Evolutionary conservation across 2,888 invertebrate genomes (phyloP), one percentile per base, ranked within the genome.

Genomic region (Nymphalis urticae): DNA sequence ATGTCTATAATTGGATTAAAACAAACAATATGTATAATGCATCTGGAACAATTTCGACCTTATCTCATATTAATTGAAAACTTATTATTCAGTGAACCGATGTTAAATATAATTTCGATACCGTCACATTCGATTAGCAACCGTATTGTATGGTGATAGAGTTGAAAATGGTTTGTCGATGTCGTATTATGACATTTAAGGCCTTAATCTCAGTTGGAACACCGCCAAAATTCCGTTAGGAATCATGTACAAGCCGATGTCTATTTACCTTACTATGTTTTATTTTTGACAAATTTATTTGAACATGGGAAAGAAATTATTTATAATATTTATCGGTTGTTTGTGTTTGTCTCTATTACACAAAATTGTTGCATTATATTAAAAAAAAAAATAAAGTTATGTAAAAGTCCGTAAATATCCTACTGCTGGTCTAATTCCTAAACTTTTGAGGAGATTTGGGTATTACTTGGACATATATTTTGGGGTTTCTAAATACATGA

Each of bases 1-100:
- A 56, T 36, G 6, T 69, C 58, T 66, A 53, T 59, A 48, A 62
- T 62, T 59, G 62, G 58, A 62, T 50, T 69, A 56, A 54, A 62
- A 56, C 69, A 69, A 72, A 69, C 58, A 71, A 36, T 64, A 66
- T 67, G 6, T 6, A 63, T 32, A 56, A 53, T 24, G 47, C 8
- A 32, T 56, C 17, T n/a, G 54, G 17, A 56, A 17, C 66, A 66
- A 69, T 69, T 69, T 48, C 58, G 56, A 64, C 64, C 59, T 53
- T 67, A 69, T 67, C 17, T 32, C 8, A 60, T 48, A 8, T 24
- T 64, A 21, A 67, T 64, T 72, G 36, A 65, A 67, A 69, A 62
- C 60, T 64, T 51, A 69, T 67, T 64, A 66, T 69, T 72, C 71
- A 60, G 48, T 71, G 68, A 66, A 63, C 68, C 68, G 54, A 59